phyloP scores from a whole-genome alignment of 30 jellyfish, hydroid and myxozoan genomes.

The Cassiopea xamachana region DNA sequence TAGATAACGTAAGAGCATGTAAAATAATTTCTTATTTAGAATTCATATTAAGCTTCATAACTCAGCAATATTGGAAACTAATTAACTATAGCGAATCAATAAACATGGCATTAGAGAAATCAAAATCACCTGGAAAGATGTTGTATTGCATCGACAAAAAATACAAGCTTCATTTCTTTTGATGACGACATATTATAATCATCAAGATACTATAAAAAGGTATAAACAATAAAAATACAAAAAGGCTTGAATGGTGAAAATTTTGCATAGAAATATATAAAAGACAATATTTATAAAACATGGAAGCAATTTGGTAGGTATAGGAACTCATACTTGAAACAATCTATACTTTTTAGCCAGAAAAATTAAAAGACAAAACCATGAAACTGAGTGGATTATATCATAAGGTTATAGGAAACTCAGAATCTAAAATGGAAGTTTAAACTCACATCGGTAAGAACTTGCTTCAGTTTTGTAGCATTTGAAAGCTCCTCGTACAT shows the following conservation, averaged over 20 bases:
- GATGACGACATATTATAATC: slow-evolving; percentile 96
- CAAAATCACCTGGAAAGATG: slow-evolving; percentile 87
- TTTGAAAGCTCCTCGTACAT: slow-evolving; percentile 91
- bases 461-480: slow-evolving; percentile 68
- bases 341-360: too few relatives aligned
- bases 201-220: slow-evolving; percentile 76
- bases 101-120: neutral
- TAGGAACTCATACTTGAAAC: too few relatives aligned
- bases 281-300: too few relatives aligned
- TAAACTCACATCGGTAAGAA: slow-evolving; percentile 83
- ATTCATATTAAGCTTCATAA: too few relatives aligned
- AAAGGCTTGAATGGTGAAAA: neutral
- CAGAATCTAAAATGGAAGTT: neutral
- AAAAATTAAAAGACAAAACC: neutral
- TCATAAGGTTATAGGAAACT: neutral
- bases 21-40: too few relatives aligned
- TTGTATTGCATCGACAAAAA: slow-evolving; percentile 91
- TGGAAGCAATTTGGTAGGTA: too few relatives aligned
- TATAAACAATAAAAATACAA: neutral
- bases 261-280: neutral
- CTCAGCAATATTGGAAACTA: too few relatives aligned
- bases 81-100: too few relatives aligned
- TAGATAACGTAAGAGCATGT: too few relatives aligned
- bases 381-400: too few relatives aligned
- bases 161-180: slow-evolving; percentile 93